A percentile compares a stretch with the other conserved stretches of the same genome.
Evolutionary conservation across 1,140 invertebrate genomes (phyloP).

Genomic region (Drosophila yakuba): DNA sequence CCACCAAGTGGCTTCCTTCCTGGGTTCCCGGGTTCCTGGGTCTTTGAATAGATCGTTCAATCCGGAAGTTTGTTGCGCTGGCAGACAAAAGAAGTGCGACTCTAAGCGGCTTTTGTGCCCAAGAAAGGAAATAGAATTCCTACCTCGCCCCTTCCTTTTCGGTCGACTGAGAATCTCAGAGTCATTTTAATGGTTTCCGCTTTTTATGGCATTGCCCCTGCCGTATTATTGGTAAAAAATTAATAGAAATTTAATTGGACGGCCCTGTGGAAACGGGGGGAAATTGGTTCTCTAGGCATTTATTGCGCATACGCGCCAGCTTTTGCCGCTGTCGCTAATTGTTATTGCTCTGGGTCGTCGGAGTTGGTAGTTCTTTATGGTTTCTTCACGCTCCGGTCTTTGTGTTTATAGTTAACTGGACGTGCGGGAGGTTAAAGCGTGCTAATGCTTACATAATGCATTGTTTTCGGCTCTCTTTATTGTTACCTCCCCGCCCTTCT

Average conservation of each 20-base stretch:
- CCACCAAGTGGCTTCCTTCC: neutral
- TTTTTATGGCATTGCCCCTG: conserved; percentile 63
- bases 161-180: conserved; percentile 42
- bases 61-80: conserved; percentile 69
- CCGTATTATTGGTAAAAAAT: conserved; percentile 64
- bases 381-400: conserved; percentile 64
- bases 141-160: conserved; percentile 25
- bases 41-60: conserved; percentile 53
- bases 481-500: conserved; percentile 6
- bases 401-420: neutral
- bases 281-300: conserved; percentile 51
- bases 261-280: conserved; percentile 1
- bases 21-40: neutral
- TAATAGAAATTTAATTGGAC: conserved; percentile 80
- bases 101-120: conserved; percentile 74
- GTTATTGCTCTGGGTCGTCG: conserved; percentile 23
- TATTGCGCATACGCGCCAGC: conserved; percentile 65
- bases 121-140: conserved; percentile 76
- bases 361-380: conserved; percentile 52
- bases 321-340: conserved; percentile 35
- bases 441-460: conserved; percentile 74
- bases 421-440: conserved; percentile 58
- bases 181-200: conserved; percentile 79
- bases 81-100: conserved; percentile 59
- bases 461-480: conserved; percentile 38